A percentile compares a stretch with the other conserved stretches of the same genome.
Evolutionary conservation across 2,113 vertebrate genomes (phyloP).

Genomic region (Xiphophorus couchianus): DNA sequence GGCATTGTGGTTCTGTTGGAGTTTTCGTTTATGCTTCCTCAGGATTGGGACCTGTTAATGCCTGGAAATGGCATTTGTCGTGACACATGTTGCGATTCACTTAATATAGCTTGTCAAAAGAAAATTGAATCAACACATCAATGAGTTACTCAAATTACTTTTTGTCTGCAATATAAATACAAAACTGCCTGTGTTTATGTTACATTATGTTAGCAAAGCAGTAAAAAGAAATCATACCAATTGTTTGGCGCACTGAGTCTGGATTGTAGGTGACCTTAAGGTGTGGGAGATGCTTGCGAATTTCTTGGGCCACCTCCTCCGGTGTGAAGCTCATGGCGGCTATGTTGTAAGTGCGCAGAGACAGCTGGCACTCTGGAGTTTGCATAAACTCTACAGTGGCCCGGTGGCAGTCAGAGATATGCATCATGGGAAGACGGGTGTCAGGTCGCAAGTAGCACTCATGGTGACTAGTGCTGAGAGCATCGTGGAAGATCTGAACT

Average conservation of each 20-base stretch:
- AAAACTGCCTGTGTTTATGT: background rate
- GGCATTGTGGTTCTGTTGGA: no score
- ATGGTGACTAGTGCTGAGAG: constrained; percentile 77
- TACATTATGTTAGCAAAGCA: background rate
- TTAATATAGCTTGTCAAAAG: background rate
- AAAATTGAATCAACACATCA: background rate
- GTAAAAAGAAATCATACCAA: constrained; percentile 63
- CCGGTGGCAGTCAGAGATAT: constrained; percentile 81
- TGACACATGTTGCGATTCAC: background rate
- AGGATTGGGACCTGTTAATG: background rate
- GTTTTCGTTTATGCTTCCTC: background rate
- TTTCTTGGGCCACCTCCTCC: constrained; percentile 78
- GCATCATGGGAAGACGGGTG: constrained; percentile 85
- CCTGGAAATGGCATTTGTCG: background rate
- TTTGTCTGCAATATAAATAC: background rate
- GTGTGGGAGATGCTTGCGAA: constrained; percentile 79
- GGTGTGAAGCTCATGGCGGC: constrained; percentile 83
- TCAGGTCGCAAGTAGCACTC: constrained; percentile 80
- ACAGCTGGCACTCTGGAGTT: constrained; percentile 74
- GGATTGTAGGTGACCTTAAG: constrained; percentile 80
- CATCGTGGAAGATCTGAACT: constrained; percentile 82
- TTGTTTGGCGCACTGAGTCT: constrained; percentile 78
- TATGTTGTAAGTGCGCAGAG: constrained; percentile 82
- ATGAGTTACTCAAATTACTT: background rate
- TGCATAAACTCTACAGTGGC: constrained; percentile 83